Conservation (phyloP, 2,113 vertebrate species). For the Suricata suricatta region DNA sequence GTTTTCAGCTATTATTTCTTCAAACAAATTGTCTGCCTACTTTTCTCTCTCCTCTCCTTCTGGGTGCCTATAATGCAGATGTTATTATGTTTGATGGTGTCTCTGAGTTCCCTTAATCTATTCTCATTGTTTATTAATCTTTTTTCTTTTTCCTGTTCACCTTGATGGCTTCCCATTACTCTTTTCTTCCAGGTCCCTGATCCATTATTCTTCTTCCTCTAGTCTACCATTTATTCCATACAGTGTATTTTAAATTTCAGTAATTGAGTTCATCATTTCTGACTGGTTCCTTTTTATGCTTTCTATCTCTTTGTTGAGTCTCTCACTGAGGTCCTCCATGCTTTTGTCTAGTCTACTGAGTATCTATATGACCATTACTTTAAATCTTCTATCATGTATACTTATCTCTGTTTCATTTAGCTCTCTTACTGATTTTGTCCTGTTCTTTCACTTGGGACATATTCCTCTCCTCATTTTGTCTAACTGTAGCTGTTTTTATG, state of each 20-base stretch:
- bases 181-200: neutral
- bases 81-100: neutral
- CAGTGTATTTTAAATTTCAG: neutral
- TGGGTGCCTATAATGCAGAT: neutral
- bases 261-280: neutral
- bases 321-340: neutral
- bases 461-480: neutral
- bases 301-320: neutral
- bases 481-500: neutral
- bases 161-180: neutral
- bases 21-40: neutral
- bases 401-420: neutral
- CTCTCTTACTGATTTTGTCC: neutral
- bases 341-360: neutral
- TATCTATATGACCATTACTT: neutral
- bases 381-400: neutral
- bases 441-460: neutral
- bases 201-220: neutral
- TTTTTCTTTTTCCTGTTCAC: neutral
- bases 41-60: neutral
- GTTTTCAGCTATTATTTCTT: neutral
- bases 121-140: neutral
- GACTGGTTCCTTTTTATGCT: neutral
- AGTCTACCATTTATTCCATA: neutral
- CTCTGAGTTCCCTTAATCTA: neutral